Evolutionary conservation across 2,888 invertebrate species (phyloP), one percentile per base, ranked within the genome.

Genomic region (Dryobota labecula): DNA sequence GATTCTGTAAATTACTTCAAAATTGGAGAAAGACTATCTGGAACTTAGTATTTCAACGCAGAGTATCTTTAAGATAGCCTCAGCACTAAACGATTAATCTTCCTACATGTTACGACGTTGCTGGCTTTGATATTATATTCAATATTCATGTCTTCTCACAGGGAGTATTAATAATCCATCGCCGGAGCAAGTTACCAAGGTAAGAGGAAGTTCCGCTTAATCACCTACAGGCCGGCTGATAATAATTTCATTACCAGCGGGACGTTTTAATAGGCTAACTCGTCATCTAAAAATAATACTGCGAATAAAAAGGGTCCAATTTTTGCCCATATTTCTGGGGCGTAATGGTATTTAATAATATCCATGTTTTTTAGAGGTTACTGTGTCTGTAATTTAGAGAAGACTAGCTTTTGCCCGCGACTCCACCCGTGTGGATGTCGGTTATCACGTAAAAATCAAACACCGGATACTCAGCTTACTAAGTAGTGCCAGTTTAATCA

Each of bases 211-310:
- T 78, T 70, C 56, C 43, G 57, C 64, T 41, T 77, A 84, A 84
- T 80, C 73, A 80, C 72, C 73, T 36, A 70, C 73, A 58, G 66
- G 4, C 58, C 24, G 11, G 11, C 67, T 79, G 82, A 82, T 84
- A 84, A 84, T 83, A 71, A 67, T 64, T 75, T 71, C 57, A 78
- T 78, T 76, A 63, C 73, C 36, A 53, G 65, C 54, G 49, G 73
- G 61, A 56, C 62, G 56, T 61, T 73, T 43, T 36, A 76, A 41
- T 68, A 58, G 65, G 65, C 67, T 67, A 72, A 67, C 43, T 73
- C 67, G 54, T 57, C 73, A 67, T 77, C 73, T 78, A 84, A 78
- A 84, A 84, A 84, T 85, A 84, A 77, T 70, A 71, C 47, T 71
- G 63, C 63, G 62, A 80, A 70, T 63, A 75, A 84, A 69, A 72